Conservation (phyloP, 2,888 invertebrate species). For the Gastracanthus pulcherrimus region DNA sequence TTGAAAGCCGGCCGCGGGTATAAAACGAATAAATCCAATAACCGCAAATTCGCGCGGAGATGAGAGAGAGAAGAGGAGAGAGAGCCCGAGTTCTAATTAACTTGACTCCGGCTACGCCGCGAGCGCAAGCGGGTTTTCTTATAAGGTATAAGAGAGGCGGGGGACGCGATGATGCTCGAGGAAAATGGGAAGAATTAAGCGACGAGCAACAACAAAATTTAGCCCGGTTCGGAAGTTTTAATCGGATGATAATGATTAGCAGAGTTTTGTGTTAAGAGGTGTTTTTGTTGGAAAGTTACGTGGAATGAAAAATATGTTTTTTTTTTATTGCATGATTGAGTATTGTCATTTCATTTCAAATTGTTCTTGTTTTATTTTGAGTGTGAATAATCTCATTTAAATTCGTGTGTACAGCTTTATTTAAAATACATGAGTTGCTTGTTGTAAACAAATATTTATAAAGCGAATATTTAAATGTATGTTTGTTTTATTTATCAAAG, state of each 20-base stretch:
- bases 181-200: slow-evolving; percentile 30
- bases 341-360: too few species aligned
- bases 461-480: too few species aligned
- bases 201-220: slow-evolving; percentile 22
- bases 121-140: slow-evolving; percentile 42
- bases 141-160: slow-evolving; percentile 18
- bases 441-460: too few species aligned
- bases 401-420: too few species aligned
- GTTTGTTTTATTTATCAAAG: too few species aligned
- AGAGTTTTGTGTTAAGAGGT: not conserved
- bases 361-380: too few species aligned
- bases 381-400: too few species aligned
- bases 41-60: slow-evolving; percentile 37
- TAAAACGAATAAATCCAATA: slow-evolving; percentile 52
- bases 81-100: slow-evolving; percentile 49
- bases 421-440: too few species aligned
- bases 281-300: not conserved
- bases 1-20: not conserved
- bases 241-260: not conserved
- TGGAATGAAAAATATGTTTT: too few species aligned
- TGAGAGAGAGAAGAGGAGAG: slow-evolving; percentile 21
- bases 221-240: not conserved
- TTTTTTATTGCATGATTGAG: too few species aligned
- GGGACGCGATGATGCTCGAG: not conserved
- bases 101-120: too few species aligned